Conservation (phyloP, 2,888 invertebrate species). For the Brachycybe producta region DNA sequence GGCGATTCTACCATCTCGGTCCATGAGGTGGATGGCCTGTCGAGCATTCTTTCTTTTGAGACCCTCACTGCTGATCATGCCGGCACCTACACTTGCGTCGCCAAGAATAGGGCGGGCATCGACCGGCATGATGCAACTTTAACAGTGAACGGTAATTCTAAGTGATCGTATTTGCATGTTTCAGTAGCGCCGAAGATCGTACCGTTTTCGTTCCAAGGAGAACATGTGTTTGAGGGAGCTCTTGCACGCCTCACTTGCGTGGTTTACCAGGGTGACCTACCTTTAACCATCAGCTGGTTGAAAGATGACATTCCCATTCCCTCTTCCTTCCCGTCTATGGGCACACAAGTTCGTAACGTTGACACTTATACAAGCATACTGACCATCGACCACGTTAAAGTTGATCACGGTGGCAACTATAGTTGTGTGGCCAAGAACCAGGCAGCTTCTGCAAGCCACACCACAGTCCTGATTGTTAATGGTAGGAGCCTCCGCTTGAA, state of each 20-base stretch:
- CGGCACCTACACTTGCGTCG: too few species aligned
- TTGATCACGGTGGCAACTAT: slow-evolving; percentile 1
- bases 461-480: slow-evolving; percentile 6
- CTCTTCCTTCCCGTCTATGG: neutral
- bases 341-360: neutral
- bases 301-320: slow-evolving; percentile 9
- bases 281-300: slow-evolving; percentile 1
- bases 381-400: slow-evolving; percentile 3
- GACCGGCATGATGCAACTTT: slow-evolving; percentile 57
- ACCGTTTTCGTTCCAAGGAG: slow-evolving; percentile 8
- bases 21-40: slow-evolving; percentile 48
- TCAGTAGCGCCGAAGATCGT: slow-evolving; percentile 10
- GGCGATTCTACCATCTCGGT: neutral
- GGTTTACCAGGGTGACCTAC: slow-evolving; percentile 11
- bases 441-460: slow-evolving; percentile 5
- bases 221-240: slow-evolving; percentile 1
- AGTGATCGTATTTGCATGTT: neutral
- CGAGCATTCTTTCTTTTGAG: slow-evolving; percentile 60
- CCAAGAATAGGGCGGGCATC: too few species aligned
- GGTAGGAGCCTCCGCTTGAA: slow-evolving; percentile 12
- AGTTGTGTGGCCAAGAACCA: slow-evolving; percentile 6
- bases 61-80: too few species aligned
- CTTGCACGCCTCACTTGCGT: slow-evolving; percentile 6
- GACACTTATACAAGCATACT: slow-evolving; percentile 7
- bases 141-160: slow-evolving; percentile 28